A percentile compares a stretch with the other conserved stretches of the same genome.
Evolutionary conservation across 2,888 invertebrate species (phyloP).

Genomic region (Drosophila peninsularis): DNA sequence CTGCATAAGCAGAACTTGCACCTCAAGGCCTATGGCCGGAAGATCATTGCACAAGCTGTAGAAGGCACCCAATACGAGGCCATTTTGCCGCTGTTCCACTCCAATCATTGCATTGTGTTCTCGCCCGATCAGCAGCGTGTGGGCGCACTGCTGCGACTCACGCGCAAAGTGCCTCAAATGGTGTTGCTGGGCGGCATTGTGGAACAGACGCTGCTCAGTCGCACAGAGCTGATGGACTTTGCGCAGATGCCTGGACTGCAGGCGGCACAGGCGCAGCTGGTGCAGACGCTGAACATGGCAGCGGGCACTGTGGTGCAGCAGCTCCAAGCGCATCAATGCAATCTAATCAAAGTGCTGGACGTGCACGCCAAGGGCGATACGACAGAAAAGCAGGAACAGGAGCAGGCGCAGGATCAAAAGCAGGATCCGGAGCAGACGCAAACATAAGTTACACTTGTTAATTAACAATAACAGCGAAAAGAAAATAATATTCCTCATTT

Average conservation of each 20-base stretch:
- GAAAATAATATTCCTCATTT: constrained; percentile 42
- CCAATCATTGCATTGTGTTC: constrained; percentile 89
- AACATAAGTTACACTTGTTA: constrained; percentile 43
- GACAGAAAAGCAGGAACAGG: background rate
- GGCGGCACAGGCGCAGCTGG: constrained; percentile 88
- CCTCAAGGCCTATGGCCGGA: constrained; percentile 88
- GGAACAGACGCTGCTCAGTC: constrained; percentile 88
- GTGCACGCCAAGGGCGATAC: constrained; percentile 85
- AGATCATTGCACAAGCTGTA: constrained; percentile 89
- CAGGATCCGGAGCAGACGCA: constrained; percentile 4
- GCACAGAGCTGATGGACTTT: constrained; percentile 89
- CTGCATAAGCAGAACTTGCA: constrained; percentile 89
- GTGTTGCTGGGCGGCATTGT: constrained; percentile 91
- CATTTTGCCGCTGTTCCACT: constrained; percentile 88
- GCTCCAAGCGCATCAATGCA: constrained; percentile 89
- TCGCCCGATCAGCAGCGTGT: constrained; percentile 88
- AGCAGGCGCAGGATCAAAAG: background rate
- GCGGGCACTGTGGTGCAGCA: constrained; percentile 88
- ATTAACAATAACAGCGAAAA: constrained; percentile 55
- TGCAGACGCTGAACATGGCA: constrained; percentile 88
- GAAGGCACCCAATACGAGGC: constrained; percentile 89
- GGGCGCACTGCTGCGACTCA: constrained; percentile 87
- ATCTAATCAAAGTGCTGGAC: constrained; percentile 88
- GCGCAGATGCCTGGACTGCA: constrained; percentile 88
- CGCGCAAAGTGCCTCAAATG: constrained; percentile 90